Percentiles rank a stretch among this genome's conserved stretches.
phyloP scores from a whole-genome alignment of 2,113 vertebrate species.

The Potamarius usumacintae region DNA sequence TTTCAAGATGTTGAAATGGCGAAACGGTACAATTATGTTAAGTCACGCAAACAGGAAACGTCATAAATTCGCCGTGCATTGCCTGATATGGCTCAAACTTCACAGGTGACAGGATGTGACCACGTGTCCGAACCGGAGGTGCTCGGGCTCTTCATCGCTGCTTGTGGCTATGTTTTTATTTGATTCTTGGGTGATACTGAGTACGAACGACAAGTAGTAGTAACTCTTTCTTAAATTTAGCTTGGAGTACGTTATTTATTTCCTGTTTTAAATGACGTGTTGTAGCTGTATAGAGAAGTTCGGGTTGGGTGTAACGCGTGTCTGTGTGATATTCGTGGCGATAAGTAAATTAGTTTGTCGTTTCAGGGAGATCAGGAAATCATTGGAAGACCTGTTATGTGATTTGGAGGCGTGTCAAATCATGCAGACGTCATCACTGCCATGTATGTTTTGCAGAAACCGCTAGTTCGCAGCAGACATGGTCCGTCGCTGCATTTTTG shows the following conservation, averaged over 20 bases:
- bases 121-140: too few species aligned
- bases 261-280: neutral
- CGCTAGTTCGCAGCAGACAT: neutral
- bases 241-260: neutral
- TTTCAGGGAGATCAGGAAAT: neutral
- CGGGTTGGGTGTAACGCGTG: neutral
- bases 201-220: neutral
- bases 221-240: neutral
- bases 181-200: neutral
- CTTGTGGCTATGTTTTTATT: neutral
- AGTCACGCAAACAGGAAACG: too few species aligned
- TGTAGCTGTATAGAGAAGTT: neutral
- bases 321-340: neutral
- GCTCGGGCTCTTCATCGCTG: too few species aligned
- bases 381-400: neutral
- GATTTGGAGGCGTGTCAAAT: neutral
- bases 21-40: too few species aligned
- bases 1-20: too few species aligned
- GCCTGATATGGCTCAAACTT: too few species aligned
- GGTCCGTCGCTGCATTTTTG: constrained; percentile 18
- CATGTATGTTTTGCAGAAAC: neutral
- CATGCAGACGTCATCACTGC: neutral
- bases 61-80: too few species aligned
- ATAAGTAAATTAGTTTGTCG: neutral
- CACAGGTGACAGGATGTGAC: too few species aligned